A percentile compares a stretch with the other conserved stretches of the same genome.
Evolutionary conservation across 1,140 invertebrate genomes (phyloP).

Genomic region (Drosophila paulistorum): DNA sequence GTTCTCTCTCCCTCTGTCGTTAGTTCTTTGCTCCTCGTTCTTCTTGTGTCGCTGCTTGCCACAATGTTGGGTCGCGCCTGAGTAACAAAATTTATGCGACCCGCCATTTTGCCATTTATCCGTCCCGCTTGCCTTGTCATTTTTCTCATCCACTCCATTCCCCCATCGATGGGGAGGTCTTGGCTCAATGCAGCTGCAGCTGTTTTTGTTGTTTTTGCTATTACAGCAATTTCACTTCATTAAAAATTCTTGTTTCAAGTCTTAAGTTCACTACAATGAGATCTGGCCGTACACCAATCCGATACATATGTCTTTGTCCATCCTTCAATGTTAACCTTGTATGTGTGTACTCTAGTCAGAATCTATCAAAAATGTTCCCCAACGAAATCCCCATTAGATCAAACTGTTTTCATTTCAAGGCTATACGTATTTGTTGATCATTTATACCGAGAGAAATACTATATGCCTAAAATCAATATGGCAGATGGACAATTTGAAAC

Average conservation of each 20-base stretch:
- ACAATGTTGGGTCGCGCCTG: conserved; percentile 56
- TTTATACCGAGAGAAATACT: too few species aligned
- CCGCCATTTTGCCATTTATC: conserved; percentile 63
- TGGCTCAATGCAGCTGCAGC: conserved; percentile 20
- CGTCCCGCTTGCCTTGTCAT: conserved; percentile 5
- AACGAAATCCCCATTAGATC: too few species aligned
- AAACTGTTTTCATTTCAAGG: too few species aligned
- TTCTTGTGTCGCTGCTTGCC: conserved; percentile 28
- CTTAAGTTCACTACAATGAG: not conserved
- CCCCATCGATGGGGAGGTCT: conserved; percentile 4
- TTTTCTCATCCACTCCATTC: not conserved
- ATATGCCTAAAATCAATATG: too few species aligned
- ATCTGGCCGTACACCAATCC: not conserved
- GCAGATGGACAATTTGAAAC: too few species aligned
- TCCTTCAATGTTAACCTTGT: not conserved
- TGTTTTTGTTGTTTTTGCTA: conserved; percentile 24
- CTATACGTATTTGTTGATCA: too few species aligned
- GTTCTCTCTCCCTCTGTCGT: conserved; percentile 13
- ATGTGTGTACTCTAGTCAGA: not conserved
- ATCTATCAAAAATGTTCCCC: too few species aligned
- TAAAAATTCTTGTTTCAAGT: conserved; percentile 20
- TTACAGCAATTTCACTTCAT: conserved; percentile 32
- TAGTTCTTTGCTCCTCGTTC: conserved; percentile 5
- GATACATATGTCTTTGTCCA: not conserved
- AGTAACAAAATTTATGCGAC: conserved; percentile 66